Evolutionary conservation across 2,888 invertebrate species (phyloP).

Genomic region (Mythimna impura): DNA sequence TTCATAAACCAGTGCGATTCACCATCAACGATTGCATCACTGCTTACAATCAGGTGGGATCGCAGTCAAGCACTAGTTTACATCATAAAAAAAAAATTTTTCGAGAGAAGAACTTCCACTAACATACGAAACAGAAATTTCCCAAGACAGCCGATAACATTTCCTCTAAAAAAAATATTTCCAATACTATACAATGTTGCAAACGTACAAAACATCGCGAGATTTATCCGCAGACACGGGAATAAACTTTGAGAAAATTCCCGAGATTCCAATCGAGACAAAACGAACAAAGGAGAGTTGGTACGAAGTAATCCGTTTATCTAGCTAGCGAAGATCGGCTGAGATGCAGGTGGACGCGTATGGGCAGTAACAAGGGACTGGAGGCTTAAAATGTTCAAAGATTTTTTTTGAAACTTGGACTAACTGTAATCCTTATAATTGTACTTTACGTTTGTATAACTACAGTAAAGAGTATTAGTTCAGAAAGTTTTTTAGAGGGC

Average conservation of each 20-base stretch:
- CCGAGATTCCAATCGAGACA: constrained; percentile 56
- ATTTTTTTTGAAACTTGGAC: constrained; percentile 2
- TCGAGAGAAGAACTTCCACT: background rate
- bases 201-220: constrained; percentile 45
- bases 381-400: constrained; percentile 20
- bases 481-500: too few relatives aligned
- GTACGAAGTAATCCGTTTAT: constrained; percentile 59
- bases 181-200: constrained; percentile 50
- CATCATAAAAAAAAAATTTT: too few relatives aligned
- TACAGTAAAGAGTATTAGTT: background rate
- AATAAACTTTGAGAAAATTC: constrained; percentile 63
- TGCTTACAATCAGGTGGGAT: too few relatives aligned
- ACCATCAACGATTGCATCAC: too few relatives aligned
- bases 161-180: constrained; percentile 41
- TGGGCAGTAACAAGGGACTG: constrained; percentile 31
- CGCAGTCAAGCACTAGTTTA: too few relatives aligned
- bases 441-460: background rate
- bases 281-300: constrained; percentile 56
- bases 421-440: background rate
- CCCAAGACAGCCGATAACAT: constrained; percentile 12
- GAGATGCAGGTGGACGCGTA: constrained; percentile 62
- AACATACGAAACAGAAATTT: background rate
- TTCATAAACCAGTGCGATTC: too few relatives aligned
- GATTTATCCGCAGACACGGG: constrained; percentile 54
- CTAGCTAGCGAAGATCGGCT: constrained; percentile 49